A percentile compares a stretch with the other conserved stretches of the same genome.
Evolutionary conservation across 2,113 vertebrate genomes (phyloP).

Genomic region (Takifugu flavidus): DNA sequence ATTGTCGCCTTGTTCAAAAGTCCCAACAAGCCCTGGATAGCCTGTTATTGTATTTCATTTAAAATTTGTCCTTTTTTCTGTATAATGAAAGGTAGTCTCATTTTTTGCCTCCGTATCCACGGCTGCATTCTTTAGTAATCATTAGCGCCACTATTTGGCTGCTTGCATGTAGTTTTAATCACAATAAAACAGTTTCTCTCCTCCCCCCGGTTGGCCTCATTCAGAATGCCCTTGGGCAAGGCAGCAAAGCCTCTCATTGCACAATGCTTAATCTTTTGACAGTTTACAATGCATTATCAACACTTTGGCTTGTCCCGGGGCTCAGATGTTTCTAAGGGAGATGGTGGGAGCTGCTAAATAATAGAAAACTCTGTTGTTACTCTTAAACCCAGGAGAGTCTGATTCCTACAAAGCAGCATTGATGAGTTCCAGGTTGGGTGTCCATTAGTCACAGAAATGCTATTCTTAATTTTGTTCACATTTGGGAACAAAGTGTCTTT

Average conservation of each 20-base stretch:
- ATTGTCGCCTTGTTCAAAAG: too few relatives aligned
- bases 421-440: not conserved
- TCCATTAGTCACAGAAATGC: constrained; percentile 15
- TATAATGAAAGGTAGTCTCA: too few relatives aligned
- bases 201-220: constrained; percentile 12
- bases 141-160: too few relatives aligned
- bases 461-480: constrained; percentile 1
- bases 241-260: constrained; percentile 18
- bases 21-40: too few relatives aligned
- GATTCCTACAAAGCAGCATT: not conserved
- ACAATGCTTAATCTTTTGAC: constrained; percentile 33
- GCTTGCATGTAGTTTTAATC: too few relatives aligned
- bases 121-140: too few relatives aligned
- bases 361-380: constrained; percentile 4
- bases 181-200: not conserved
- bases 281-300: constrained; percentile 41
- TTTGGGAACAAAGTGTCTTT: not conserved
- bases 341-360: constrained; percentile 29
- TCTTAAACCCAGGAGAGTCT: not conserved
- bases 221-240: constrained; percentile 32
- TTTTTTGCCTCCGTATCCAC: too few relatives aligned
- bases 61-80: too few relatives aligned
- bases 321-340: constrained; percentile 6
- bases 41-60: too few relatives aligned
- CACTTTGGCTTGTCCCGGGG: constrained; percentile 21